These are phyloP conservation scores for Stomorhina lunata DNA, from an alignment of 2,888 invertebrate genomes.

Conservation along the genomic window DNA sequence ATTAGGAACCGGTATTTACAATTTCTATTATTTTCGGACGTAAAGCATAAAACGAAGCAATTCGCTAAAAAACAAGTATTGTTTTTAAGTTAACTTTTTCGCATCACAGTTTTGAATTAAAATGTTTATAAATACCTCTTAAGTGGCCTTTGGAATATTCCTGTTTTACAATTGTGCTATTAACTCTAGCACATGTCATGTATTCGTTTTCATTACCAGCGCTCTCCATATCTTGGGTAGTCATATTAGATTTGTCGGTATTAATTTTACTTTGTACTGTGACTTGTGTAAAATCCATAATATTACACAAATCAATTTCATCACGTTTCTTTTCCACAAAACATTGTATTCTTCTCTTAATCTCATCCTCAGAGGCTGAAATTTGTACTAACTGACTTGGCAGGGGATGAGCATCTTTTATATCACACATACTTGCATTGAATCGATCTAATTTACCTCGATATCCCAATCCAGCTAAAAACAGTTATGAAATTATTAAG, in stretches of 20 bases:
- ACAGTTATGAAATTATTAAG: too few relatives aligned
- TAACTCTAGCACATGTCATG: slow-evolving; percentile 86
- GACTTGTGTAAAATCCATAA: slow-evolving; percentile 86
- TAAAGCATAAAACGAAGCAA: too few relatives aligned
- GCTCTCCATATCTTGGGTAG: not conserved
- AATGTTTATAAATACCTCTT: slow-evolving; percentile 82
- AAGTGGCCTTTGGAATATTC: slow-evolving; percentile 90
- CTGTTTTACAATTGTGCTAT: slow-evolving; percentile 86
- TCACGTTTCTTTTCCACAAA: slow-evolving; percentile 88
- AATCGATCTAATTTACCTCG: not conserved
- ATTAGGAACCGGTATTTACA: too few relatives aligned
- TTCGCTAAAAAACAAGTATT: too few relatives aligned
- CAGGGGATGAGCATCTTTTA: slow-evolving; percentile 55
- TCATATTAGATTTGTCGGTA: not conserved
- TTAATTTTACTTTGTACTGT: not conserved
- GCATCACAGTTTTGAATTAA: too few relatives aligned
- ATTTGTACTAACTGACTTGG: slow-evolving; percentile 83
- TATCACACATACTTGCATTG: slow-evolving; percentile 12
- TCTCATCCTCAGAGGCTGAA: slow-evolving; percentile 84
- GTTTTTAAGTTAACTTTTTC: too few relatives aligned
- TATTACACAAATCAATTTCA: slow-evolving; percentile 87
- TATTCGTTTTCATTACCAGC: slow-evolving; percentile 11
- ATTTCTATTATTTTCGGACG: too few relatives aligned
- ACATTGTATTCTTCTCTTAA: slow-evolving; percentile 86
- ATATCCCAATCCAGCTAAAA: too few relatives aligned